Conservation (phyloP, 2,113 vertebrate species). For the Zapornia atra region DNA sequence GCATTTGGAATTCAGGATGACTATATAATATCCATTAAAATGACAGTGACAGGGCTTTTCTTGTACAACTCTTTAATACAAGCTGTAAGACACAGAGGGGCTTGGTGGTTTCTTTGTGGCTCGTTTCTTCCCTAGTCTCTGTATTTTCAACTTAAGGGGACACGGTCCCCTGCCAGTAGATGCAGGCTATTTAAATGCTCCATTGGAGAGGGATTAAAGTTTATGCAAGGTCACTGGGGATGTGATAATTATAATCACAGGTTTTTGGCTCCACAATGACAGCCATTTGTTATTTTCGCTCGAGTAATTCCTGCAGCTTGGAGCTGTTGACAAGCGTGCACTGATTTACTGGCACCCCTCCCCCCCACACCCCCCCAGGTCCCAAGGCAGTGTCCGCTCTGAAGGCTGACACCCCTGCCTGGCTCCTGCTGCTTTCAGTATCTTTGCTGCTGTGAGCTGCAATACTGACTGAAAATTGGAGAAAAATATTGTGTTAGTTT, state of each 20-base stretch:
- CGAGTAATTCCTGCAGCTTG: slow-evolving; percentile 88
- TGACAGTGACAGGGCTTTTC: slow-evolving; percentile 52
- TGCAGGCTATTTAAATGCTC: slow-evolving; percentile 99
- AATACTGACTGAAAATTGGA: slow-evolving; percentile 66
- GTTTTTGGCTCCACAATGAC: slow-evolving; percentile 99
- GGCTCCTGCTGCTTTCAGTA: slow-evolving; percentile 67
- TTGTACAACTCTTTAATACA: slow-evolving; percentile 51
- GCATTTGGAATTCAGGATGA: slow-evolving; percentile 35
- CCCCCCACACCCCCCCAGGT: slow-evolving; percentile 13
- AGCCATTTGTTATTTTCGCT: slow-evolving; percentile 99
- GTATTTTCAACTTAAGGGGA: slow-evolving; percentile 69
- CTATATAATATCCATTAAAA: slow-evolving; percentile 62
- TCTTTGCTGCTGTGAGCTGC: slow-evolving; percentile 69
- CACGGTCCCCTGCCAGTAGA: slow-evolving; percentile 79
- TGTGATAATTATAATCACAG: slow-evolving; percentile 99
- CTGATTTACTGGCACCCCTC: slow-evolving; percentile 87
- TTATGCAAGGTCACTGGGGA: slow-evolving; percentile 99
- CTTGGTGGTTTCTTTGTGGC: slow-evolving; percentile 75
- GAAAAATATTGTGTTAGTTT: slow-evolving; percentile 74
- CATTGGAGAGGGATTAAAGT: slow-evolving; percentile 99
- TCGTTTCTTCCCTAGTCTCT: slow-evolving; percentile 64
- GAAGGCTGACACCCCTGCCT: slow-evolving; percentile 67
- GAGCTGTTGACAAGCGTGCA: slow-evolving; percentile 94
- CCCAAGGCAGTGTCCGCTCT: slow-evolving; percentile 77
- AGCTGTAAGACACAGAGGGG: slow-evolving; percentile 53